Conservation (phyloP, 2,797 vertebrate species). For the Protonibea diacanthus region DNA sequence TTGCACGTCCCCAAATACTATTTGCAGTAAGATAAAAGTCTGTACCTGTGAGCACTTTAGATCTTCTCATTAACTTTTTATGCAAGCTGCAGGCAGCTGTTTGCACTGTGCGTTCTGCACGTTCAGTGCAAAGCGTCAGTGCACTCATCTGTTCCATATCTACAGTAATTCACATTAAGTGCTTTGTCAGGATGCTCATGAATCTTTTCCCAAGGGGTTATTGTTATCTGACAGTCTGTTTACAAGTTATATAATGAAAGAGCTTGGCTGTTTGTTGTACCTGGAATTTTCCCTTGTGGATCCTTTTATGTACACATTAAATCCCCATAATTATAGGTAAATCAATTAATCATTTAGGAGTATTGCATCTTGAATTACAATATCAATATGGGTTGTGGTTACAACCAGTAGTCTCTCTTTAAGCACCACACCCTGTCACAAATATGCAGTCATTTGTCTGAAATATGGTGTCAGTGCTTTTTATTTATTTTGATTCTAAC, state of each 20-base stretch:
- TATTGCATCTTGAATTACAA: slow-evolving; percentile 9
- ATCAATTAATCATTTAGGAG: slow-evolving; percentile 33
- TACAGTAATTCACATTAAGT: slow-evolving; percentile 49
- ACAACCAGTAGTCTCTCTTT: background rate
- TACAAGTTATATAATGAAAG: slow-evolving; percentile 55
- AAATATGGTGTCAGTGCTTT: background rate
- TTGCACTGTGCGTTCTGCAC: slow-evolving; percentile 41
- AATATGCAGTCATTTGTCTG: background rate
- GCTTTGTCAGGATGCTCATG: slow-evolving; percentile 49
- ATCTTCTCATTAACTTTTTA: slow-evolving; percentile 66
- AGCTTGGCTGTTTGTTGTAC: slow-evolving; percentile 32
- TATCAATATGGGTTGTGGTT: slow-evolving; percentile 32
- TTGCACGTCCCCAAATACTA: background rate
- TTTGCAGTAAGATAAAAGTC: slow-evolving; percentile 13
- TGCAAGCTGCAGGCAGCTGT: slow-evolving; percentile 48
- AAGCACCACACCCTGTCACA: background rate
- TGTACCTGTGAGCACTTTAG: slow-evolving; percentile 26
- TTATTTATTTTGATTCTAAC: background rate
- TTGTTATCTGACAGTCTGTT: slow-evolving; percentile 56
- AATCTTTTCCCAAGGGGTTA: slow-evolving; percentile 41
- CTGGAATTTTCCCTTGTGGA: slow-evolving; percentile 41
- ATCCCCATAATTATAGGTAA: slow-evolving; percentile 34
- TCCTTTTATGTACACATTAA: slow-evolving; percentile 25
- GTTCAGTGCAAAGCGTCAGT: slow-evolving; percentile 29
- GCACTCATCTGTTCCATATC: slow-evolving; percentile 57